Base-by-base conservation (phyloP, 2,888 invertebrate genomes). In the Tortrix viridana region DNA sequence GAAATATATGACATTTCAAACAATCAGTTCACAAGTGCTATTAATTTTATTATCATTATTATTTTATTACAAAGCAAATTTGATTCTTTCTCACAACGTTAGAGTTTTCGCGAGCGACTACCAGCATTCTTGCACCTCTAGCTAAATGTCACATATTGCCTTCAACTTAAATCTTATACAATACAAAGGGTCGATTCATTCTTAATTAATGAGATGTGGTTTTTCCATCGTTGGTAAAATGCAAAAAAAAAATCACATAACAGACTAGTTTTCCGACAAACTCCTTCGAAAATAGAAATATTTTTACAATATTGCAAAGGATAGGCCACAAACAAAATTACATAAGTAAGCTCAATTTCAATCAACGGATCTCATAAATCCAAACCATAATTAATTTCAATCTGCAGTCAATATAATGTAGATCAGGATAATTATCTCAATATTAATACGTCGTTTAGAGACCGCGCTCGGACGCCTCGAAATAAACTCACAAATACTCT, bases 201-300 rank as follows among this genome's bases (percentile, higher is more conserved):
- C 90, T 89, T 89, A 89, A 88, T 83, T 87, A 89, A 86, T 88
- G 89, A 91, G 89, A 90, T 85, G 88, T 85, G 84, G 85, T 81
- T 85, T 80, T 85, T 85, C 81, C 82, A 86, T 85, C 75, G 87
- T 87, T 84, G 88, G 88, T 87, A 73, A 87, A 92, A 90, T 89
- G 89, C 89, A 90, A 86, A 85, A 85, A 84, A 85, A 87, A 87
- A 83, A 90, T 91, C 89, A 90, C 89, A 89, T 86, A 85, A 88
- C 88, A 89, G 91, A 92, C 91, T 91, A 92, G 91, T 89, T 85
- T 32, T 86, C 84, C 86, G 50, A 82, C 89, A 84, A 86, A 87
- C 82, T 79, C 84, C 82, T 84, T 86, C 83, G 77, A 85, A 85
- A 84, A 81, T 82, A 84, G 84, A 50, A 84, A 85, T 83, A 83